Percentiles rank a stretch among this genome's conserved stretches.
phyloP scores from a whole-genome alignment of 1,140 invertebrate species.

The Mycetomoellerius zeteki region DNA sequence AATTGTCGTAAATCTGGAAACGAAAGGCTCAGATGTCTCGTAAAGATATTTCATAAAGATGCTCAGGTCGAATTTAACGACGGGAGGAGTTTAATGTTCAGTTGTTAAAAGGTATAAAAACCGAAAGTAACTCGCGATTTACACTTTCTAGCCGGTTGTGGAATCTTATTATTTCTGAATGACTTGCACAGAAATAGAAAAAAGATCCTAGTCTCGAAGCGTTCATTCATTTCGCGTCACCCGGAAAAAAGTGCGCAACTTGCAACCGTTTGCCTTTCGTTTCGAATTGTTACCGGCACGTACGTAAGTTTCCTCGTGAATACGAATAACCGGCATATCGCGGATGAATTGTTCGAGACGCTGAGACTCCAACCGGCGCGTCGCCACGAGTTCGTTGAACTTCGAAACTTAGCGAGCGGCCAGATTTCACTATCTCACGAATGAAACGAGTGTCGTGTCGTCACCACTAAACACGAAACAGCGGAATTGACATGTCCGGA shows the following conservation, averaged over 20 bases:
- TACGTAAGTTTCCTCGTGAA: constrained; percentile 58
- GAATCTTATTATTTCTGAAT: constrained; percentile 20
- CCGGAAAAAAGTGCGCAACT: constrained; percentile 67
- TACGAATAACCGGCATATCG: constrained; percentile 49
- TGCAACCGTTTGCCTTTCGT: constrained; percentile 65
- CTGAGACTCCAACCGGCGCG: constrained; percentile 14
- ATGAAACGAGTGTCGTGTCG: constrained; percentile 35
- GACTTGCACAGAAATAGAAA: constrained; percentile 11
- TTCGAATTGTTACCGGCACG: constrained; percentile 65
- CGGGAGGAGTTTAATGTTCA: neutral
- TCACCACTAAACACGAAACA: constrained; percentile 35
- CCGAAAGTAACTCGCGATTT: constrained; percentile 1
- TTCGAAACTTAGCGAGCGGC: constrained; percentile 64
- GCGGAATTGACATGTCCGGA: constrained; percentile 35
- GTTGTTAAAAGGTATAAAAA: neutral
- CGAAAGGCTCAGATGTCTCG: neutral
- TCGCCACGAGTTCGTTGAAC: constrained; percentile 65
- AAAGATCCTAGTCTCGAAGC: neutral
- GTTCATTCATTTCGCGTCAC: constrained; percentile 61
- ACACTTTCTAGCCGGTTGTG: constrained; percentile 27
- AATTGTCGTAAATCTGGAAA: neutral
- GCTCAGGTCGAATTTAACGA: neutral
- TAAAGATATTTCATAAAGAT: neutral
- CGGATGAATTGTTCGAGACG: constrained; percentile 47
- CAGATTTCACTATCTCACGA: constrained; percentile 61